Conservation (phyloP, 2,888 invertebrate genomes). For the Orthonychiurus folsomi region DNA sequence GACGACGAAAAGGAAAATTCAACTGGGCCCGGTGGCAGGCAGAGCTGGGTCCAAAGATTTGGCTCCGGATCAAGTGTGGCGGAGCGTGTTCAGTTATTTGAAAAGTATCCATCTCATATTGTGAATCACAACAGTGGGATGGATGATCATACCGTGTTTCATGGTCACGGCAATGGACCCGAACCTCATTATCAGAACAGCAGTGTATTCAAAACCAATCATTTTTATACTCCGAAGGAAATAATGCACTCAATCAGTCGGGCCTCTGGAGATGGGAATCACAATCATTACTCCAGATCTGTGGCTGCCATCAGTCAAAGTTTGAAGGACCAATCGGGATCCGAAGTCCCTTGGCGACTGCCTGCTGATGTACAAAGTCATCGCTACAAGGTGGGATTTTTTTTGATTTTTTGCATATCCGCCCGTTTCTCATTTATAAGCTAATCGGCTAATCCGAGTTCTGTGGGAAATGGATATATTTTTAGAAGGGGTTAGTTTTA, state of each 20-base stretch:
- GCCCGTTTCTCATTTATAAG: no score
- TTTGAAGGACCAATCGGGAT: background rate
- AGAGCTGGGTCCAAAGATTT: conserved; percentile 29
- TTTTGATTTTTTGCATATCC: background rate
- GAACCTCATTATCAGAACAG: no score
- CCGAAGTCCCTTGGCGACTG: background rate
- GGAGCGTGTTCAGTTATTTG: conserved; percentile 39
- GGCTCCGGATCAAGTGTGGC: conserved; percentile 39
- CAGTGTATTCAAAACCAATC: background rate
- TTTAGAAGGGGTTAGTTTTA: no score
- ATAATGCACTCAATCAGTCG: conserved; percentile 10
- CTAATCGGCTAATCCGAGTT: no score
- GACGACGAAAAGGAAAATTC: background rate
- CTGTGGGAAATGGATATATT: no score
- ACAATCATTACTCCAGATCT: background rate
- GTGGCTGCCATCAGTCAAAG: background rate
- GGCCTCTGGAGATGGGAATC: background rate
- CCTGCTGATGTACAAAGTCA: background rate
- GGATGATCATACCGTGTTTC: conserved; percentile 16
- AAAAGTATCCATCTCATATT: conserved; percentile 38
- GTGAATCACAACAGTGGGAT: conserved; percentile 8
- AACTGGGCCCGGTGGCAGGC: conserved; percentile 12
- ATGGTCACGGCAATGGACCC: background rate
- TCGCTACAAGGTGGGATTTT: background rate
- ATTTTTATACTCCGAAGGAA: conserved; percentile 9